Evolutionary conservation across 1,140 invertebrate genomes (phyloP).

Genomic region (Drosophila parvula): DNA sequence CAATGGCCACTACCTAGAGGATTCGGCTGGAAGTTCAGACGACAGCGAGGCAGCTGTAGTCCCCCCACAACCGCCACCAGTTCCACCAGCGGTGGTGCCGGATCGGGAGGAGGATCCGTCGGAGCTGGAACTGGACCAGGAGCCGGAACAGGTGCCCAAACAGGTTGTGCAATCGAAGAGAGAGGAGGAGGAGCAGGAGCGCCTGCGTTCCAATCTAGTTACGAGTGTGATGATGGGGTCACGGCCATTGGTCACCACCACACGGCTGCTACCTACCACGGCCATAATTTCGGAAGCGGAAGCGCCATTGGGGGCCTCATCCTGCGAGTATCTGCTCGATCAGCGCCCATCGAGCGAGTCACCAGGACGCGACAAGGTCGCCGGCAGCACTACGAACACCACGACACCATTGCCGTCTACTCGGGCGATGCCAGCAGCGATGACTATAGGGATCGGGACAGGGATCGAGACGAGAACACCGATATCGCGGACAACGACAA

Average conservation of each 20-base stretch:
- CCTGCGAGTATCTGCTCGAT: conserved; percentile 83
- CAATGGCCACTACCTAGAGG: conserved; percentile 84
- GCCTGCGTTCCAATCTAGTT: conserved; percentile 49
- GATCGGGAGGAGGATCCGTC: conserved; percentile 41
- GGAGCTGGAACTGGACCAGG: conserved; percentile 6
- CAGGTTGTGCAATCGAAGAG: conserved; percentile 8
- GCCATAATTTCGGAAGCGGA: conserved; percentile 53
- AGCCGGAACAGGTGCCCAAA: conserved; percentile 11
- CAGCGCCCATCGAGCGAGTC: conserved; percentile 58
- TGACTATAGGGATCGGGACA: conserved; percentile 20
- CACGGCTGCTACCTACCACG: conserved; percentile 66
- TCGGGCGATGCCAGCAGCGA: conserved; percentile 41
- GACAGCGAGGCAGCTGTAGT: conserved; percentile 61
- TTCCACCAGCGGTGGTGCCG: conserved; percentile 31
- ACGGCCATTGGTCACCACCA: conserved; percentile 61
- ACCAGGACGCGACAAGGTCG: conserved; percentile 14
- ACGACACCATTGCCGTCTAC: conserved; percentile 22
- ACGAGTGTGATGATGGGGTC: conserved; percentile 52
- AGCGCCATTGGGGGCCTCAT: conserved; percentile 68
- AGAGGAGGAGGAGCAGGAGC: conserved; percentile 26
- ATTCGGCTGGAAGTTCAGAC: conserved; percentile 84
- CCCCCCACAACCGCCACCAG: conserved; percentile 23
- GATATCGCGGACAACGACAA: conserved; percentile 37
- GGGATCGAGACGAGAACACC: neutral
- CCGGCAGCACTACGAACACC: conserved; percentile 5